Base-by-base conservation (phyloP, 2,113 vertebrate genomes). In the Limanda limanda region DNA sequence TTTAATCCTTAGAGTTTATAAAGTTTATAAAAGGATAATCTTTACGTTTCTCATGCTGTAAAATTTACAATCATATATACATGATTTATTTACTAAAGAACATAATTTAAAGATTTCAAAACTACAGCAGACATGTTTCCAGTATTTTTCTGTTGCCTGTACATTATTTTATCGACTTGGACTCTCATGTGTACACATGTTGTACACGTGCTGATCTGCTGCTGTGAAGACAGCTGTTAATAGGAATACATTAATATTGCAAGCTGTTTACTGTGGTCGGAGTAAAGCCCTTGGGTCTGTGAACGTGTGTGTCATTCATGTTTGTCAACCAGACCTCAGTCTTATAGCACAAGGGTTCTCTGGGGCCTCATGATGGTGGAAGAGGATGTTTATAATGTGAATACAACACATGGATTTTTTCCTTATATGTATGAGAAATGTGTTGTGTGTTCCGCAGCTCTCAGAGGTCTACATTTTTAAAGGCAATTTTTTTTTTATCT, bases 231-330 rank as follows among this genome's bases (percentile, higher is more conserved):
- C 25, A 13, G 52, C 15, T 66, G 40, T 59, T 79, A 82, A 52
- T 78, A 54, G 55, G 45, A 68, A 61, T 56, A 15, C 66, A 82
- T 90, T 78, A 74, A 86, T 86, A 79, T 85, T 86, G 81, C 73
- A 86, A 54, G 74, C 18, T 1, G 48, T 73, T 74, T 74, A 37
- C 66, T 74, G 48, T n/a, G 55, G 27, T 68, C 76, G n/a, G 82
- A 81, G 81, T 88, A 65, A 84, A 81, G 51, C 71, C 81, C 71
- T n/a, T 57, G 66, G 68, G 59, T 62, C 70, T 67, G 42, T 70
- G 62, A 78, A 42, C 40, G 79, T 81, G 62, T 79, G 80, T 68
- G 68, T 68, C 80, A 87, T 79, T 86, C 74, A 83, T 40, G 68
- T 86, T 80, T 75, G 72, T 40, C 31, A 65, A 86, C 82, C 67